Conservation (phyloP, 2,113 vertebrate species). For the Canis aureus region DNA sequence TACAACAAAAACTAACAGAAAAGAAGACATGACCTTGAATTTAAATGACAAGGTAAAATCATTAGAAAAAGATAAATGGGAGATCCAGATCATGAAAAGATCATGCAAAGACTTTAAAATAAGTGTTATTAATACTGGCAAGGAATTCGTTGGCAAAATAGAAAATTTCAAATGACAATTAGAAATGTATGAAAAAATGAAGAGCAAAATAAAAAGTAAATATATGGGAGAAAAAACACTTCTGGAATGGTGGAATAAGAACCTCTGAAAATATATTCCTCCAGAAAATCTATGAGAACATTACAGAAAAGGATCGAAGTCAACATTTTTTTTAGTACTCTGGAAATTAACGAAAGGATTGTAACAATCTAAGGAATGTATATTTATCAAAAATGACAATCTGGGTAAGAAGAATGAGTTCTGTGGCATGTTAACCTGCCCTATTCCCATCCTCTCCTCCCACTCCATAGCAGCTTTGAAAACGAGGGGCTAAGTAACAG, state of each 20-base stretch:
- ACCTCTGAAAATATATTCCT: background rate
- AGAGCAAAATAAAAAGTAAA: background rate
- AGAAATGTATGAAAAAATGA: background rate
- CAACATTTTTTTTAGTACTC: background rate
- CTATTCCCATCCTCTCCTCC: background rate
- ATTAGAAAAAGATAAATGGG: background rate
- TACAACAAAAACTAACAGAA: background rate
- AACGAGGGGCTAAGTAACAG: background rate
- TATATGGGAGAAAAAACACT: background rate
- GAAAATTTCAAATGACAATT: background rate
- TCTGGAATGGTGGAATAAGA: background rate
- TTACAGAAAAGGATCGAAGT: background rate
- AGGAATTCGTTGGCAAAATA: background rate
- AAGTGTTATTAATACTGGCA: background rate
- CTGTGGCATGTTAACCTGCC: background rate
- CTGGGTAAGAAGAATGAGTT: background rate
- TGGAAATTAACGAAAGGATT: background rate
- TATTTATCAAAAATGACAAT: background rate
- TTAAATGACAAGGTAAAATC: background rate
- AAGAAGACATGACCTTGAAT: background rate
- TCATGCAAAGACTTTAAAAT: background rate
- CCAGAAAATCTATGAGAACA: background rate
- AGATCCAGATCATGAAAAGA: background rate
- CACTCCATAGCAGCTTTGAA: background rate
- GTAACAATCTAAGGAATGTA: background rate